Percentiles rank a stretch among this genome's conserved stretches.
Conservation (phyloP, 1,140 invertebrate genomes). For the Apis mellifera region DNA sequence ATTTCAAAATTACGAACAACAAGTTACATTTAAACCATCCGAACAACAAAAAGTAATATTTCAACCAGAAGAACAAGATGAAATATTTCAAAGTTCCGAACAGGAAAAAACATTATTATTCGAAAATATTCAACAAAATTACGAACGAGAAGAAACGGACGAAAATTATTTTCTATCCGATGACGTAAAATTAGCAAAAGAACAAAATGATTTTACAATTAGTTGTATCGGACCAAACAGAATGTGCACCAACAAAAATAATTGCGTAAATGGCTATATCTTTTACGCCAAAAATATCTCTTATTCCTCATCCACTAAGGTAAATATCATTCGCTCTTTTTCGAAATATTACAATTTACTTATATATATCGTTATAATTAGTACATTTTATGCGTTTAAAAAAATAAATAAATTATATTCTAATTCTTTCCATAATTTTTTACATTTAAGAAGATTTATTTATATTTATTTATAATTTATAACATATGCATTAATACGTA, state of each 20-base stretch:
- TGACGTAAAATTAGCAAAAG: not conserved
- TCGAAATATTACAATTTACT: not conserved
- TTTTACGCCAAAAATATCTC: constrained; percentile 3
- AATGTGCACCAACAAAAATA: constrained; percentile 37
- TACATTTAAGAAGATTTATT: too few species aligned
- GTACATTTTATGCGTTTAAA: too few species aligned
- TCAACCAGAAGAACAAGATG: constrained; percentile 3
- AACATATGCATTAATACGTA: too few species aligned
- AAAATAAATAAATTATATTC: too few species aligned
- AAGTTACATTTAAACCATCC: not conserved
- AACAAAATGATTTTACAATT: constrained; percentile 26
- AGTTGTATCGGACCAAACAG: constrained; percentile 50
- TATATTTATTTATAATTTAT: too few species aligned
- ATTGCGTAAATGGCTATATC: constrained; percentile 54
- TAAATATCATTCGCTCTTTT: not conserved
- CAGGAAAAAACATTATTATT: not conserved
- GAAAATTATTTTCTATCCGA: not conserved
- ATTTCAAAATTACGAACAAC: not conserved
- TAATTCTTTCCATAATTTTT: too few species aligned
- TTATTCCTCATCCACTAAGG: constrained; percentile 21
- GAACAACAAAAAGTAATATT: not conserved
- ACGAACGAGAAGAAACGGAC: not conserved
- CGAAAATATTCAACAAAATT: not conserved
- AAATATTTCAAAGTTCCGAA: not conserved
- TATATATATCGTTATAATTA: too few species aligned